These are phyloP conservation scores for Characodon lateralis DNA, from an alignment of 2,797 vertebrate genomes.

Conservation along the genomic window DNA sequence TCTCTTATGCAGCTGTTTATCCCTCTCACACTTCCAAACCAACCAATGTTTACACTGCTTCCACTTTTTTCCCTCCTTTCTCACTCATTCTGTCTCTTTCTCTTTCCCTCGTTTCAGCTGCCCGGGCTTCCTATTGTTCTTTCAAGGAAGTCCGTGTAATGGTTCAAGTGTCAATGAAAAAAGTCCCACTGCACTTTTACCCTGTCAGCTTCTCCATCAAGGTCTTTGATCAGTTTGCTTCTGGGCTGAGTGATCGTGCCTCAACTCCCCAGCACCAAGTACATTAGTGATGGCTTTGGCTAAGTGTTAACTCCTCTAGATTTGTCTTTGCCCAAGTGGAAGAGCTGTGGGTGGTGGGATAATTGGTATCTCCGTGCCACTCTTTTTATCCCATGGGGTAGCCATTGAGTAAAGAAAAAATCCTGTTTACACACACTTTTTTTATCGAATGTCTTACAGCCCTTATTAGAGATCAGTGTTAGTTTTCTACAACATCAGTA, in stretches of 20 bases:
- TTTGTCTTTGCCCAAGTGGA: conserved; percentile 29
- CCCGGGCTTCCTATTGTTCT: conserved; percentile 42
- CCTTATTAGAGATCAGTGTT: conserved; percentile 2
- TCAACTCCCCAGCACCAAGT: conserved; percentile 31
- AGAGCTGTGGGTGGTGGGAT: conserved; percentile 45
- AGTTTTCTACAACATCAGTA: not conserved
- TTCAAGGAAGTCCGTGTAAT: conserved; percentile 51
- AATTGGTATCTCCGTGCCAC: conserved; percentile 43
- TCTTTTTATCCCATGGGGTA: conserved; percentile 34
- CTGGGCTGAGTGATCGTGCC: conserved; percentile 29
- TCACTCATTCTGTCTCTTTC: conserved; percentile 17
- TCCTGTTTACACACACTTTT: conserved; percentile 3
- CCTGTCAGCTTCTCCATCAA: conserved; percentile 39
- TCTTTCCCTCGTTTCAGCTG: conserved; percentile 29
- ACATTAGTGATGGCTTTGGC: conserved; percentile 41
- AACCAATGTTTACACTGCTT: conserved; percentile 40
- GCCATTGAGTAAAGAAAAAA: conserved; percentile 27
- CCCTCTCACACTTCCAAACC: conserved; percentile 31
- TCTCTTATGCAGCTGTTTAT: conserved; percentile 57
- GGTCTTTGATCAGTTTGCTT: conserved; percentile 70
- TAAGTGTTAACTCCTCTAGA: conserved; percentile 55
- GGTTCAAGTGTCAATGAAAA: conserved; percentile 61
- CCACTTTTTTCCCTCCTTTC: conserved; percentile 33
- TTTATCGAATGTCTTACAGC: conserved; percentile 26
- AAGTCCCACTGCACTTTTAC: conserved; percentile 24